Base-by-base conservation (phyloP, 1,140 invertebrate species). In the Luehdorfia chinensis region DNA sequence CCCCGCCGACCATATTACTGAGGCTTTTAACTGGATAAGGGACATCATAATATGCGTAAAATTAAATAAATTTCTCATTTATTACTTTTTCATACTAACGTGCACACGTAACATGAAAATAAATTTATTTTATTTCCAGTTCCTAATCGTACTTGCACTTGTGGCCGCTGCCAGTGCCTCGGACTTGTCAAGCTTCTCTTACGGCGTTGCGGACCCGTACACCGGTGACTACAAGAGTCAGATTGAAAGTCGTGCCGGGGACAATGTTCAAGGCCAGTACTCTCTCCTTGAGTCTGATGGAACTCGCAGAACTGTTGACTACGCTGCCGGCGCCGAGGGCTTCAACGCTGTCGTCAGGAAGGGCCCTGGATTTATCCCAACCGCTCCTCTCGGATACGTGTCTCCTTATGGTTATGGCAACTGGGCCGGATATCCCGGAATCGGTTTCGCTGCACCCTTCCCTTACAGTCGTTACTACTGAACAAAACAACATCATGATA, bases 201-300 rank as follows among this genome's bases (percentile, higher is more conserved):
- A 87, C 55, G 60, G 61, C 31, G 87, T 88, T 2, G 75, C 75
- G 9, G 87, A 88, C 51, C 75, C 84, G n/a, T 80, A 76, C 73
- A 90, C 79, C 50, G 85, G 89, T 11, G 87, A 89, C 71, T 77
- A 76, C 56, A 89, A 89, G 66, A 65, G 58, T 46, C 83, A 87
- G 53, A 59, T 77, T 15, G 87, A 88, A 66, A 76, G 55, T 46
- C 73, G 87, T 11, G 74, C 84, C 45, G 89, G 89, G 1, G 87
- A 90, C 58, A 55, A 88, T 19, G 89, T 91, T 6, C 70, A 78
- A 30, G 90, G 90, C 30, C 68, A 75, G 37, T 83, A 84, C 57
- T 68, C 75, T 1, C 60, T 81, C 0, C 55, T 81, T 43, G 84
- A 87, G 28, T 60, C 84, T n/a, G 84, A 86, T 50, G 81, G 85